A percentile compares a stretch with the other conserved stretches of the same genome.
Evolutionary conservation across 2,113 vertebrate species (phyloP).

Genomic region (Ellobius talpinus): DNA sequence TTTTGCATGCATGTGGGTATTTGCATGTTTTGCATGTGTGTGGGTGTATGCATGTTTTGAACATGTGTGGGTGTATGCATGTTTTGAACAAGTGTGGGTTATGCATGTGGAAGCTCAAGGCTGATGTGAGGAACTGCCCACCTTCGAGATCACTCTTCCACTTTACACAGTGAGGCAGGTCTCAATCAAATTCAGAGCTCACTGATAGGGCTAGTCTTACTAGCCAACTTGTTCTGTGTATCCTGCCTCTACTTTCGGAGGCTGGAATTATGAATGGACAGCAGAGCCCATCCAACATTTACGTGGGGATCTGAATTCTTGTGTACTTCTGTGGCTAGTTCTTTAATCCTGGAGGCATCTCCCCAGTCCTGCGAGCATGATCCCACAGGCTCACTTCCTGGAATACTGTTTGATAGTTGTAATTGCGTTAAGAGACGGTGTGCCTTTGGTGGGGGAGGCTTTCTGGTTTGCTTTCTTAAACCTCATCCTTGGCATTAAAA

Average conservation of each 20-base stretch:
- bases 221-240: background rate
- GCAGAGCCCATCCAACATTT: background rate
- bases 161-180: background rate
- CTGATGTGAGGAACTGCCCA: background rate
- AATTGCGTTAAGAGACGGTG: background rate
- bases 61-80: background rate
- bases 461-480: constrained; percentile 11
- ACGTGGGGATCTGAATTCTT: background rate
- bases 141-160: background rate
- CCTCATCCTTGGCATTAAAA: background rate
- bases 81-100: background rate
- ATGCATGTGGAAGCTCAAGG: background rate
- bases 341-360: background rate
- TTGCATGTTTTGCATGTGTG: background rate
- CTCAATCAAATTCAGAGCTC: background rate
- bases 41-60: background rate
- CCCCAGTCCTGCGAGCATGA: background rate
- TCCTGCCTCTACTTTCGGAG: background rate
- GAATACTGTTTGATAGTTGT: background rate
- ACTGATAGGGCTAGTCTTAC: background rate
- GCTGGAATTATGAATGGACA: too few species aligned
- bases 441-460: background rate
- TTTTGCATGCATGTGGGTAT: background rate
- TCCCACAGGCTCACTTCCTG: background rate
- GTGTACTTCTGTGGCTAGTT: background rate